phyloP scores from a whole-genome alignment of 2,888 invertebrate genomes.

The Hoplodrina blanda region DNA sequence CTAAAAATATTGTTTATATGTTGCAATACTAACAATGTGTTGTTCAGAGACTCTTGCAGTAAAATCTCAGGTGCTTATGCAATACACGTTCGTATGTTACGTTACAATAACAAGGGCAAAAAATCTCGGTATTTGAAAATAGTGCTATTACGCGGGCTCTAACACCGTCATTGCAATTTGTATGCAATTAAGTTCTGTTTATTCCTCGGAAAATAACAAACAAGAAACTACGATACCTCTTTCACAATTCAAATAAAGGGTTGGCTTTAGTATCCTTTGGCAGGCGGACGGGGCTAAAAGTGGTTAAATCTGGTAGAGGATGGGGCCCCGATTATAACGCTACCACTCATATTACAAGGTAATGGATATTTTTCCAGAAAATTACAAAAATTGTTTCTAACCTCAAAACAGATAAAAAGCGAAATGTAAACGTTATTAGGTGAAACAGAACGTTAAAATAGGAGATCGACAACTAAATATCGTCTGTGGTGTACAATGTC shows the following conservation, averaged over 20 bases:
- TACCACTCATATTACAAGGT: too few relatives aligned
- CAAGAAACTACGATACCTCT: background rate
- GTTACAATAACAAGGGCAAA: background rate
- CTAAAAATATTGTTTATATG: background rate
- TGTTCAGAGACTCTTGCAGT: background rate
- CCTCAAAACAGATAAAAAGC: too few relatives aligned
- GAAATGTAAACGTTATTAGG: too few relatives aligned
- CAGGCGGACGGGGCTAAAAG: too few relatives aligned
- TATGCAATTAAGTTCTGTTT: background rate
- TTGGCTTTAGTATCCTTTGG: too few relatives aligned
- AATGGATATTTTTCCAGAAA: too few relatives aligned
- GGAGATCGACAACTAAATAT: too few relatives aligned
- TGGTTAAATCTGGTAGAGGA: too few relatives aligned
- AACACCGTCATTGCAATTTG: background rate
- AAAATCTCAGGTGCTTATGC: background rate
- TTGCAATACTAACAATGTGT: background rate
- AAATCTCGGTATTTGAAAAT: constrained; percentile 8
- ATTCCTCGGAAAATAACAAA: background rate
- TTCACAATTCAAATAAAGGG: background rate
- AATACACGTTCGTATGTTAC: background rate
- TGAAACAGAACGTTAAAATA: too few relatives aligned
- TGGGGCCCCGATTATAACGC: too few relatives aligned
- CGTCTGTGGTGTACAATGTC: too few relatives aligned
- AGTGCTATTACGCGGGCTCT: background rate
- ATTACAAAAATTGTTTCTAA: too few relatives aligned